Conservation (phyloP, 2,797 vertebrate genomes). For the Leptatherina wallacei region DNA sequence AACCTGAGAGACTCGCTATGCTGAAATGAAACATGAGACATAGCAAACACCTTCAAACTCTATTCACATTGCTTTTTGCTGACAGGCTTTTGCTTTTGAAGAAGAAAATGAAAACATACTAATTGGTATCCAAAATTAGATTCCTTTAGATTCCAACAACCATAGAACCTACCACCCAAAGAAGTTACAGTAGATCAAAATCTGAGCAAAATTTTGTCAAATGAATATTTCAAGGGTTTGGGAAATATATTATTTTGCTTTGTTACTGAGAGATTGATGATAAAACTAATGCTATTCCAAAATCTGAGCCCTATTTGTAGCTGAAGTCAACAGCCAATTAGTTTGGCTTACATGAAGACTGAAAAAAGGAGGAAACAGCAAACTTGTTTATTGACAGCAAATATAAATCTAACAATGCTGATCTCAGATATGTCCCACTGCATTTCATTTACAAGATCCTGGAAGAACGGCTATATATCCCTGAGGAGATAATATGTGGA, state of each 20-base stretch:
- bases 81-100: slow-evolving; percentile 29
- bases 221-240: background rate
- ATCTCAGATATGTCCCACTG: background rate
- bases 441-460: background rate
- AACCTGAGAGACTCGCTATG: slow-evolving; percentile 70
- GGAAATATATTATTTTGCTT: background rate
- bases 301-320: background rate
- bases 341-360: background rate
- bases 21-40: slow-evolving; percentile 68
- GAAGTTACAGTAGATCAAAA: background rate
- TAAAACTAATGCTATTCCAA: background rate
- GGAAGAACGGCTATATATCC: background rate
- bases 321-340: background rate
- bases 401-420: background rate
- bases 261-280: background rate
- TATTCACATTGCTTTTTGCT: slow-evolving; percentile 59
- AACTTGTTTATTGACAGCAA: background rate
- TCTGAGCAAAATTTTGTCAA: background rate
- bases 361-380: background rate
- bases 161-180: background rate
- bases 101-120: slow-evolving; percentile 29
- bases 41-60: slow-evolving; percentile 63
- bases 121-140: background rate
- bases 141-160: background rate
- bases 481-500: background rate